Base-by-base conservation (phyloP, 2,888 invertebrate species). In the Leucophora obtusa region DNA sequence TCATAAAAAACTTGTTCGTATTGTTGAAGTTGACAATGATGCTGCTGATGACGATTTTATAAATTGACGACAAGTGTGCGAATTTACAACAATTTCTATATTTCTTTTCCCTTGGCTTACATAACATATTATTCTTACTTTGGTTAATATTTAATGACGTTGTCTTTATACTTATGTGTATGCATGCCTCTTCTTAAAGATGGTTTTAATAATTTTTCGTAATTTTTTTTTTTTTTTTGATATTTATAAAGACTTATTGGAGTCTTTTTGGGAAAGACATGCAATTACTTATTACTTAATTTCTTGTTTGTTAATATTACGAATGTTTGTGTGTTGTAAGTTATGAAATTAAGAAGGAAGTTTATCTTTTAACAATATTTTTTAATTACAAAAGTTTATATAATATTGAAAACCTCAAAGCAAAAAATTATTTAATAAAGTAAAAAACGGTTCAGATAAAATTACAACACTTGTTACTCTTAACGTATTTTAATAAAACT, bases 11-110 rank as follows among this genome's bases (percentile, higher is more conserved):
- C 65, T 65, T 38, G 65, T 18, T 53, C 53, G 54, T 66, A 38
- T 66, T 66, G 66, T 54, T 43, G 50, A 47, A 35, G 15, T 14
- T 51, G 24, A 35, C 28, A 24, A 50, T 53, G 17, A 24, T 58
- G 58, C 47, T 73, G 65, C 51, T 60, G 43, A 58, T 74, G 73
- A 66, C 72, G 72, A 62, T 53, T 79, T 83, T 82, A 84, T 86
- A 85, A 87, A 85, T 86, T 82, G 86, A 72, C 83, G 85, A 84
- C 86, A 85, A 85, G 84, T 87, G 87, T 84, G 83, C 81, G 66
- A 81, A 84, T 82, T 81, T 74, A 70, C 66, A 60, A 80, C 35
- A 68, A 60, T n/a, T n/a, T 38, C 14, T 11, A 9, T 66, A 65
- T 50, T 14, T 47, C 15, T 17, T 18, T 28, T 28, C 18, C 28